Conservation (phyloP, 2,888 invertebrate species). For the Cantharis rufa region DNA sequence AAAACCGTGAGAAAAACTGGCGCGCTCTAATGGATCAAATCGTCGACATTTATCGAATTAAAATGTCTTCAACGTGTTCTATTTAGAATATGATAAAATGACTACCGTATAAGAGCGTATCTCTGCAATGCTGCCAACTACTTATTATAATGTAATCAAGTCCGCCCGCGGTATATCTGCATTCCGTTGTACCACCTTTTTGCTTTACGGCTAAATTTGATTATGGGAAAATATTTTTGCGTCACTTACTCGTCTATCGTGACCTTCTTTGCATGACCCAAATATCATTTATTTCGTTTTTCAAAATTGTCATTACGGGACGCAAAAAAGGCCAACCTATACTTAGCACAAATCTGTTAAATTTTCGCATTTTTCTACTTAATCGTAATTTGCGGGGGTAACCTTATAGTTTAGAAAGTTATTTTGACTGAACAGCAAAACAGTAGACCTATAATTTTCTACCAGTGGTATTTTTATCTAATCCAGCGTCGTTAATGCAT, state of each 20-base stretch:
- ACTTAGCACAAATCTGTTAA: not conserved
- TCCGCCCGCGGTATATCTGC: constrained; percentile 11
- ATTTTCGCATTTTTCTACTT: not conserved
- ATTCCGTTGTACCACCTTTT: not conserved
- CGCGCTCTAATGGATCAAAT: not conserved
- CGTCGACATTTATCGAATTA: constrained; percentile 40
- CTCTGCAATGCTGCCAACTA: constrained; percentile 39
- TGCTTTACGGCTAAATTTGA: constrained; percentile 16
- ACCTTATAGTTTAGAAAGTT: constrained; percentile 3
- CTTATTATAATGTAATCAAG: constrained; percentile 48
- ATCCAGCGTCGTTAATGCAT: not conserved
- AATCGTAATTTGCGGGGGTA: not conserved
- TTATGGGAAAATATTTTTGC: constrained; percentile 27
- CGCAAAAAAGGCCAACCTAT: not conserved
- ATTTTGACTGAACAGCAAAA: constrained; percentile 5
- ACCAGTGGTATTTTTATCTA: not conserved
- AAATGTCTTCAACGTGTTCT: constrained; percentile 46
- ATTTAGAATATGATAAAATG: constrained; percentile 43
- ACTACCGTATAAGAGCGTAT: constrained; percentile 45
- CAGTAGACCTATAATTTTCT: constrained; percentile 10
- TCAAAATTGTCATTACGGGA: not conserved
- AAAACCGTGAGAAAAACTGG: constrained; percentile 1
- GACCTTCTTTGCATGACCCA: not conserved
- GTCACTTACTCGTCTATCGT: not conserved
- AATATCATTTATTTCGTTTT: not conserved